Evolutionary conservation across 2,888 invertebrate species (phyloP).

Genomic region (Drosophila anomalipes): DNA sequence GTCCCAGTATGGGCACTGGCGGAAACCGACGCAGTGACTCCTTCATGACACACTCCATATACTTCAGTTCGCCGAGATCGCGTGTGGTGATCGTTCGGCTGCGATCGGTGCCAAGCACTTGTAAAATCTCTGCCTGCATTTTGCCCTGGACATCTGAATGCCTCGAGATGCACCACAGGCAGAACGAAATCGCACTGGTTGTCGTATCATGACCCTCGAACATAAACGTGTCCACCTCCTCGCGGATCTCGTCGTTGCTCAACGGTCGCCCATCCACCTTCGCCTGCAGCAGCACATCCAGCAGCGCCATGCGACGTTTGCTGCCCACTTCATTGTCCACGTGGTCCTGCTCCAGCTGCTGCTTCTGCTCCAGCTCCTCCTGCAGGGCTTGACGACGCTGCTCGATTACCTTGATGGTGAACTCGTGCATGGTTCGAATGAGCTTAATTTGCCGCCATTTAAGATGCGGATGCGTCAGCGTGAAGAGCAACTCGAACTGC

Average conservation of each 20-base stretch:
- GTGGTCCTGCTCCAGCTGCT: background rate
- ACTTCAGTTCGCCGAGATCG: conserved; percentile 74
- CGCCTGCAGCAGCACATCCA: conserved; percentile 88
- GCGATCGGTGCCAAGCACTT: conserved; percentile 68
- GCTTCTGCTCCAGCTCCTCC: conserved; percentile 42
- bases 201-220: conserved; percentile 87
- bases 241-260: conserved; percentile 87
- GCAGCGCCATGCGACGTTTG: conserved; percentile 88
- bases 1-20: conserved; percentile 88
- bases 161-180: conserved; percentile 73
- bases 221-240: conserved; percentile 91
- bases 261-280: conserved; percentile 87
- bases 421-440: conserved; percentile 79
- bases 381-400: conserved; percentile 71
- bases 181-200: conserved; percentile 76
- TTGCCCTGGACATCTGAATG: conserved; percentile 79
- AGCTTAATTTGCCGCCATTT: conserved; percentile 64
- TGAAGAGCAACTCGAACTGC: conserved; percentile 70
- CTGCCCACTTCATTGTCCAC: conserved; percentile 83
- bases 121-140: conserved; percentile 70
- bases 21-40: conserved; percentile 88
- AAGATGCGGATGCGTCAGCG: conserved; percentile 55
- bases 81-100: conserved; percentile 52
- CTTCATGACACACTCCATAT: conserved; percentile 88
- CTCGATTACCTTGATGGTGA: conserved; percentile 80